phyloP scores from a whole-genome alignment of 1,140 invertebrate species.

The Drosophila ironensis region DNA sequence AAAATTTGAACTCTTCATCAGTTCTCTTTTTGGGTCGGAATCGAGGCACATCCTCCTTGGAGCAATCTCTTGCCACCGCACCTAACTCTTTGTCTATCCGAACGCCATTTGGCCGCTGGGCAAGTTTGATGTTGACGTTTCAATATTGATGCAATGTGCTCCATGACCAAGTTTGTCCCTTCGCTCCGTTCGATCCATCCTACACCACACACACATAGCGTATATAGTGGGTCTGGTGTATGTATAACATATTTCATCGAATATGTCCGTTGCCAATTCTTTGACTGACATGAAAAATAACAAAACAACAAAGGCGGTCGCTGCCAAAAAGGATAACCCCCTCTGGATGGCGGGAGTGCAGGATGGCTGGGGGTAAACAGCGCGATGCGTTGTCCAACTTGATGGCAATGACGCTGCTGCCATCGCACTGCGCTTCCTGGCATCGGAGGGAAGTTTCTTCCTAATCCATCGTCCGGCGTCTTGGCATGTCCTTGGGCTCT shows the following conservation, averaged over 20 bases:
- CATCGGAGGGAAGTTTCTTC: constrained; percentile 41
- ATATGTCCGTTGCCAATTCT: constrained; percentile 76
- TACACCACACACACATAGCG: no score
- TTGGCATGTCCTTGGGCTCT: constrained; percentile 60
- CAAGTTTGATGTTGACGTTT: constrained; percentile 78
- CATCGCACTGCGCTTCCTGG: constrained; percentile 8
- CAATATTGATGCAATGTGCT: constrained; percentile 79
- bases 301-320: constrained; percentile 73
- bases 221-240: no score
- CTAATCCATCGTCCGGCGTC: constrained; percentile 69
- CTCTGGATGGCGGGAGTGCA: not conserved
- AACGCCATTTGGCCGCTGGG: constrained; percentile 71
- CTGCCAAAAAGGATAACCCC: constrained; percentile 69
- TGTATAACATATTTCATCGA: constrained; percentile 68
- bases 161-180: constrained; percentile 38
- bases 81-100: constrained; percentile 15
- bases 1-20: constrained; percentile 80
- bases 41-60: constrained; percentile 1
- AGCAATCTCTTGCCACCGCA: no score
- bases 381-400: constrained; percentile 44
- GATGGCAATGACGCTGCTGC: constrained; percentile 53
- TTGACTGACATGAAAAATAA: constrained; percentile 79
- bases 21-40: constrained; percentile 66
- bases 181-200: constrained; percentile 7
- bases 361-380: constrained; percentile 39